Evolutionary conservation across 2,113 vertebrate species (phyloP).

Genomic region (Pelodiscus sinensis): DNA sequence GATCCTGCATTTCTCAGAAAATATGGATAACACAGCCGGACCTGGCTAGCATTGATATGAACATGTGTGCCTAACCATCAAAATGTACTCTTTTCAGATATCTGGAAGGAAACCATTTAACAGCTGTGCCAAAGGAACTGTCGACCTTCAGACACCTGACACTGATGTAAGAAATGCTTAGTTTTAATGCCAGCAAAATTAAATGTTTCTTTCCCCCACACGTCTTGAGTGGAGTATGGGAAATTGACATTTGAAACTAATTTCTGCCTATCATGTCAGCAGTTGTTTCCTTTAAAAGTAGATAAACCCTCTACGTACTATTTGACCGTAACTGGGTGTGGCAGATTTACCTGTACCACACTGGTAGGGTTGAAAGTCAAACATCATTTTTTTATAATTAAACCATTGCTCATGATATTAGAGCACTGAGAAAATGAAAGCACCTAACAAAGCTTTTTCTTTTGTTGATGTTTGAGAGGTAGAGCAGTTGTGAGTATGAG

Average conservation of each 20-base stretch:
- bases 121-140: conserved; percentile 92
- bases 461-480: neutral
- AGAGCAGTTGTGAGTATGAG: neutral
- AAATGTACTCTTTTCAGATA: conserved; percentile 84
- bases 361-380: conserved; percentile 3
- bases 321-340: neutral
- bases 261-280: neutral
- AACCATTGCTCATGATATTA: conserved; percentile 41
- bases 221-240: neutral
- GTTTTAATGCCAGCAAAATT: neutral
- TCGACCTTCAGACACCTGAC: conserved; percentile 88
- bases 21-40: neutral
- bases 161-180: conserved; percentile 82
- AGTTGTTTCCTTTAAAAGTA: neutral
- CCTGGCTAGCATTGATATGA: conserved; percentile 14
- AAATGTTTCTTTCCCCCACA: neutral
- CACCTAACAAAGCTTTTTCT: neutral
- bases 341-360: neutral
- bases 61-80: conserved; percentile 35
- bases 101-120: conserved; percentile 95
- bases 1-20: neutral
- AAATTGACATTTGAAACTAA: neutral
- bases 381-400: neutral
- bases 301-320: neutral
- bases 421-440: conserved; percentile 48